Evolutionary conservation across 2,888 invertebrate species (phyloP).

Genomic region (Nasonia oneida): DNA sequence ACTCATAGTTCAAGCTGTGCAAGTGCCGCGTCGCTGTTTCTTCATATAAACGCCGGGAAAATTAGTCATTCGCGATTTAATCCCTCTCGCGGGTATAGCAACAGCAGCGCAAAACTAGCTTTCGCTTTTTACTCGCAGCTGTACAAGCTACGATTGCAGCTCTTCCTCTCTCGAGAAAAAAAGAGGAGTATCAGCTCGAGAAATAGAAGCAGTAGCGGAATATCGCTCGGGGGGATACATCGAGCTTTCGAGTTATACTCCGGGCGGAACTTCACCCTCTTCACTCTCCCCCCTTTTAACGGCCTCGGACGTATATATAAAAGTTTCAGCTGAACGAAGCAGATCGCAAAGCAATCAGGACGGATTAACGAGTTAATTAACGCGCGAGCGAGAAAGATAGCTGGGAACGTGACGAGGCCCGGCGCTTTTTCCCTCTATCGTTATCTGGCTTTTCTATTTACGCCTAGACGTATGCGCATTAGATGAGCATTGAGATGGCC

Average conservation of each 20-base stretch:
- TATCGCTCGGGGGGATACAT: conserved; percentile 33
- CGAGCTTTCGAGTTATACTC: not conserved
- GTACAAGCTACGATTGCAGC: not conserved
- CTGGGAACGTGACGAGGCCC: conserved; percentile 8
- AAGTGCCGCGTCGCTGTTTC: not conserved
- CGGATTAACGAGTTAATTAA: conserved; percentile 59
- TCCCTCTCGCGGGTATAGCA: conserved; percentile 29
- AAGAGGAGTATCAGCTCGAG: conserved; percentile 14
- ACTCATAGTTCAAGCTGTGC: not conserved
- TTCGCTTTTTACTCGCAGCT: conserved; percentile 27
- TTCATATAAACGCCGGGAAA: conserved; percentile 34
- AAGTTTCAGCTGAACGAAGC: conserved; percentile 37
- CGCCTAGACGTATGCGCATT: not conserved
- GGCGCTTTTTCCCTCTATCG: conserved; percentile 18
- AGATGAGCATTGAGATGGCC: not conserved
- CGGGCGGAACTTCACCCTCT: not conserved
- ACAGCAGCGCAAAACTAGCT: not conserved
- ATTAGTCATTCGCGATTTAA: conserved; percentile 56
- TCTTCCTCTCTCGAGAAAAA: not conserved
- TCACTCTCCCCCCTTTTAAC: not conserved
- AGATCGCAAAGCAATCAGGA: conserved; percentile 49
- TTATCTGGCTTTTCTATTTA: conserved; percentile 8
- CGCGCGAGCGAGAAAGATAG: not conserved
- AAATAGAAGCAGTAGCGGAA: not conserved
- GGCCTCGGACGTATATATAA: conserved; percentile 1